Evolutionary conservation across 2,113 vertebrate genomes (phyloP).

Genomic region (Erpornis zantholeuca): DNA sequence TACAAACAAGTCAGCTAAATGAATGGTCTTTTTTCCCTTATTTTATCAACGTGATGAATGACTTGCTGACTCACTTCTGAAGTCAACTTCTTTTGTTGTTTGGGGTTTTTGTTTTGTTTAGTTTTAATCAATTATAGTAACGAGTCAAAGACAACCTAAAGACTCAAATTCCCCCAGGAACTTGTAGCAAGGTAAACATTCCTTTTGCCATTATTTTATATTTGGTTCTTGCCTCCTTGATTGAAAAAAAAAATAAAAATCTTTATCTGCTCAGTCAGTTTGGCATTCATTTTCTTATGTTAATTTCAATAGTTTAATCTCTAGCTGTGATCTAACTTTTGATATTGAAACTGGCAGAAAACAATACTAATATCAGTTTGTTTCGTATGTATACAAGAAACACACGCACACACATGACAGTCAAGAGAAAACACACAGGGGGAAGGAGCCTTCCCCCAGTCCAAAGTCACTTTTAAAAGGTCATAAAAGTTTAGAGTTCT

Average conservation of each 20-base stretch:
- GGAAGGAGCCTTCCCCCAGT: neutral
- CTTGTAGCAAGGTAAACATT: neutral
- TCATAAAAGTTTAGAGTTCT: neutral
- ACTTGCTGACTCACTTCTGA: neutral
- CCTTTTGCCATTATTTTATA: neutral
- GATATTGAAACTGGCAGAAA: neutral
- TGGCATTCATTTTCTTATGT: neutral
- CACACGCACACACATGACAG: accelerated
- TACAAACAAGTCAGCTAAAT: neutral
- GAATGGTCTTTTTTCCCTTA: neutral
- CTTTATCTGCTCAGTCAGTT: neutral
- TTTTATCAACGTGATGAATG: neutral
- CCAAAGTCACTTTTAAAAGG: neutral
- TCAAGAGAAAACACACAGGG: neutral
- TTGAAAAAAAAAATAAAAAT: neutral
- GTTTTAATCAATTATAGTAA: neutral
- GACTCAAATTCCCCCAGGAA: neutral
- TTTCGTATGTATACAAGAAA: neutral
- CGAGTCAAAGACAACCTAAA: neutral
- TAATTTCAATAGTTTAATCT: neutral
- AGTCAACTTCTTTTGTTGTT: neutral
- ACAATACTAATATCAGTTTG: neutral
- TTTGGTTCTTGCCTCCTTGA: neutral
- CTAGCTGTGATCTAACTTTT: neutral
- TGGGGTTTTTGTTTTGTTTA: neutral